Base-by-base conservation (phyloP, 2,888 invertebrate genomes). In the Sarcophaga caerulescens region DNA sequence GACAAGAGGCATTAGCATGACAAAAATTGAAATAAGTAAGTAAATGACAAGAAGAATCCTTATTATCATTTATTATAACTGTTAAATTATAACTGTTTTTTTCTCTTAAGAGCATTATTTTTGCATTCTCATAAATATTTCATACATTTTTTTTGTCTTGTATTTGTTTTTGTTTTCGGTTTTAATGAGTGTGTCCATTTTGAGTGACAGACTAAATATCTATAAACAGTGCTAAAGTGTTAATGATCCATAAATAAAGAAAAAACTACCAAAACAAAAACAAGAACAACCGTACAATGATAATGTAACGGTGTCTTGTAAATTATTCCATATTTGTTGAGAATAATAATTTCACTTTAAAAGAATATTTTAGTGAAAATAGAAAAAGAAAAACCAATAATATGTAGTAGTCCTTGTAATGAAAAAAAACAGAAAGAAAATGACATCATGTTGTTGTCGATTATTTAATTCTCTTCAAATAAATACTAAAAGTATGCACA, bases 1-100 rank as follows among this genome's bases (percentile, higher is more conserved):
- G 88, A 95, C 95, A 88, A 95, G 96, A 88, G 92, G 91, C 84
- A 95, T 95, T 92, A 96, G 96, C 93, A 96, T 96, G 96, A 96
- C 96, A 25, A 96, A 96, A 92, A 95, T 96, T 81, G 96, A 96
- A 93, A 94, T 96, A 94, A 96, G 96, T 96, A 93, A 96, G 95
- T 94, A 21, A 21, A 5, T 6, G 45, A 59, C 4, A 10, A 47
- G 10, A 65, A 25, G 25, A 17, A 35, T 65, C 44, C n/a, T 35
- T 44, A 19, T 65, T 66, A 45, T 66, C n/a, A 8, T 35, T 44
- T 63, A 63, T 23, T 19, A 21, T 19, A 10, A 52, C 10, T 52
- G 52, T 17, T 52, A 14, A 14, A 14, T 12, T 52, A 14, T 52
- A 14, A 14, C 17, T 52, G 4, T 52, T 52, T 52, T 52, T 52